These are phyloP conservation scores for Coregonus sp. DNA, from an alignment of 2,797 vertebrate species.

Conservation along the genomic window DNA sequence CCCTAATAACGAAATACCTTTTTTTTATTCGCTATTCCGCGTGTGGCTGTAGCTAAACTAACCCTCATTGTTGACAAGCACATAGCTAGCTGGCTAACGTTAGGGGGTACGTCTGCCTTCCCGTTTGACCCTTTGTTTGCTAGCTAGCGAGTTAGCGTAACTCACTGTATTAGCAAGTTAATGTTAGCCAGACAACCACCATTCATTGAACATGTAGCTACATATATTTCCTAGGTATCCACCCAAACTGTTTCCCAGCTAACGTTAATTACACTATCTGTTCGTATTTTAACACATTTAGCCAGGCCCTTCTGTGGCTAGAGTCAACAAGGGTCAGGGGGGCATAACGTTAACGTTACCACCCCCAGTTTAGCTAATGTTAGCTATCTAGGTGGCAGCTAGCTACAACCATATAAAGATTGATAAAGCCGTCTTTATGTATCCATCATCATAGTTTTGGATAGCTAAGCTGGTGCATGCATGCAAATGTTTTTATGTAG, in stretches of 20 bases:
- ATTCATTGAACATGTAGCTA: neutral
- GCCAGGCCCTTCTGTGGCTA: neutral
- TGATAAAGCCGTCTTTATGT: neutral
- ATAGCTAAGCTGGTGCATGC: neutral
- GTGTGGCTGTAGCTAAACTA: neutral
- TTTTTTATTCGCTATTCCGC: neutral
- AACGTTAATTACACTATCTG: neutral
- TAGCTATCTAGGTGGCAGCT: neutral
- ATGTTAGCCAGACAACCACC: neutral
- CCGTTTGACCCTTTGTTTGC: constrained; percentile 79
- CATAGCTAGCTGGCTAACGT: constrained; percentile 19
- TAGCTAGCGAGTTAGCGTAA: constrained; percentile 46
- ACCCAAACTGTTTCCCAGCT: neutral
- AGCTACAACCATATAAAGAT: neutral
- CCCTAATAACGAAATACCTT: neutral
- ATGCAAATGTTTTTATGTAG: neutral
- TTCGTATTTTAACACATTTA: neutral
- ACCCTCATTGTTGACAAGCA: constrained; percentile 4
- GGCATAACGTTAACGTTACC: neutral
- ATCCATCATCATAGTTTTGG: neutral
- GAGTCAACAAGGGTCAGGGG: constrained; percentile 2
- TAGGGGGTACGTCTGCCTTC: constrained; percentile 35
- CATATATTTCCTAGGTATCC: neutral
- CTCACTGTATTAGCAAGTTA: constrained; percentile 8
- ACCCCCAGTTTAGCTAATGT: neutral